Evolutionary conservation across 2,888 invertebrate species (phyloP).

Genomic region (Drosophila melanocephala): DNA sequence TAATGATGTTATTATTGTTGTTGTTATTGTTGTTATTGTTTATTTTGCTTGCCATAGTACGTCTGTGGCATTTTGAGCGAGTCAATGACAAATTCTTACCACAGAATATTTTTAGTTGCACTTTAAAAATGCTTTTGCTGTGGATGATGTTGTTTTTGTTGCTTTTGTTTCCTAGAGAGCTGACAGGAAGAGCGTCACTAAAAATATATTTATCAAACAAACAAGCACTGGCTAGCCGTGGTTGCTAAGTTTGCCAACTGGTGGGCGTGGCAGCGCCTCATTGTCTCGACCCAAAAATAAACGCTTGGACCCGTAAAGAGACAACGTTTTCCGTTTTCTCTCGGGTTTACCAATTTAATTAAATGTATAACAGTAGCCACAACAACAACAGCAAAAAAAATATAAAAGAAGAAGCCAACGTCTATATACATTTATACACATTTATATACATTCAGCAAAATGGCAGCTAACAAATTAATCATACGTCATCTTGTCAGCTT

Average conservation of each 20-base stretch:
- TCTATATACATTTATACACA: background rate
- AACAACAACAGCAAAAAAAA: constrained; percentile 4
- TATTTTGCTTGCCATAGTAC: constrained; percentile 9
- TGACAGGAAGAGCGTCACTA: constrained; percentile 28
- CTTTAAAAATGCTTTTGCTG: constrained; percentile 42
- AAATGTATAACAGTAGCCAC: constrained; percentile 39
- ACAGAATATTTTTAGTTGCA: constrained; percentile 68
- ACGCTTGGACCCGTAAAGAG: constrained; percentile 36
- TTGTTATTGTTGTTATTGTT: constrained; percentile 22
- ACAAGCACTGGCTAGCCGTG: constrained; percentile 13
- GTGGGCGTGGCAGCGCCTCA: constrained; percentile 11
- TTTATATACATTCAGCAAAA: constrained; percentile 1
- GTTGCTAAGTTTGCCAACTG: background rate
- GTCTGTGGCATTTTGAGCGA: constrained; percentile 34
- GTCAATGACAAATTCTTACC: constrained; percentile 40
- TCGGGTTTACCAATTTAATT: constrained; percentile 62
- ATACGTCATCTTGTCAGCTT: constrained; percentile 77
- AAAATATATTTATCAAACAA: constrained; percentile 43
- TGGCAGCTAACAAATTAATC: constrained; percentile 65
- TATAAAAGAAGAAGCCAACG: background rate
- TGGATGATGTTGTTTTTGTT: background rate
- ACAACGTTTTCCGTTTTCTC: constrained; percentile 10
- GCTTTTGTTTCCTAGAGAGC: constrained; percentile 1
- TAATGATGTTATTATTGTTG: constrained; percentile 16
- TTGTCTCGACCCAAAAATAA: constrained; percentile 47